phyloP scores from a whole-genome alignment of 2,113 vertebrate genomes.

The Columba livia region DNA sequence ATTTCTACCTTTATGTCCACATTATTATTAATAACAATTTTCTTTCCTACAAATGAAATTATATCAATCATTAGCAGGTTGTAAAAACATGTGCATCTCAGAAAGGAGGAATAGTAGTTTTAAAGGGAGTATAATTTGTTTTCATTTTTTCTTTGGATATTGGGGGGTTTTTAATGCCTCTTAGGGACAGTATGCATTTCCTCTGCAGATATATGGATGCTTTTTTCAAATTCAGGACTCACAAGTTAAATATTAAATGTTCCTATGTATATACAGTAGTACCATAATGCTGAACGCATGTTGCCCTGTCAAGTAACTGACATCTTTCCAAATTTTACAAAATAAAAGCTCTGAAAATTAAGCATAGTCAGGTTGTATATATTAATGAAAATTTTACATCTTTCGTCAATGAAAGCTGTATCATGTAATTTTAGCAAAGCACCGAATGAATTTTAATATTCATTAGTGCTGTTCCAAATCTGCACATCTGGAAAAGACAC shows the following conservation, averaged over 20 bases:
- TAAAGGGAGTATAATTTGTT: background rate
- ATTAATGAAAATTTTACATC: background rate
- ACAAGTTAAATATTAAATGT: background rate
- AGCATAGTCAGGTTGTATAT: background rate
- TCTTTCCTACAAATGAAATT: background rate
- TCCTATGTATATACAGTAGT: background rate
- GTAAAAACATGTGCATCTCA: background rate
- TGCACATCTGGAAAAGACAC: background rate
- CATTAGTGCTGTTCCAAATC: background rate
- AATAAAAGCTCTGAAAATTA: background rate
- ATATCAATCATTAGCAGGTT: background rate
- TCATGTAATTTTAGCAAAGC: background rate
- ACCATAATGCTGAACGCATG: background rate
- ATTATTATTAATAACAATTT: background rate
- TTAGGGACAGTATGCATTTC: background rate
- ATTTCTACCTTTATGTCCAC: background rate
- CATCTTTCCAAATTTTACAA: background rate
- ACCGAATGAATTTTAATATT: background rate
- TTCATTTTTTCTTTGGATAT: background rate
- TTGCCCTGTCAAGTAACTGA: background rate
- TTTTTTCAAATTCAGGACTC: background rate
- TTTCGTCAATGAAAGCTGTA: background rate
- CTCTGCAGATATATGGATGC: background rate
- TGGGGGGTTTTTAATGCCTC: background rate
- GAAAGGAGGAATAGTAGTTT: background rate